Base-by-base conservation (phyloP, 2,113 vertebrate genomes). In the Chlamydotis undulata region DNA sequence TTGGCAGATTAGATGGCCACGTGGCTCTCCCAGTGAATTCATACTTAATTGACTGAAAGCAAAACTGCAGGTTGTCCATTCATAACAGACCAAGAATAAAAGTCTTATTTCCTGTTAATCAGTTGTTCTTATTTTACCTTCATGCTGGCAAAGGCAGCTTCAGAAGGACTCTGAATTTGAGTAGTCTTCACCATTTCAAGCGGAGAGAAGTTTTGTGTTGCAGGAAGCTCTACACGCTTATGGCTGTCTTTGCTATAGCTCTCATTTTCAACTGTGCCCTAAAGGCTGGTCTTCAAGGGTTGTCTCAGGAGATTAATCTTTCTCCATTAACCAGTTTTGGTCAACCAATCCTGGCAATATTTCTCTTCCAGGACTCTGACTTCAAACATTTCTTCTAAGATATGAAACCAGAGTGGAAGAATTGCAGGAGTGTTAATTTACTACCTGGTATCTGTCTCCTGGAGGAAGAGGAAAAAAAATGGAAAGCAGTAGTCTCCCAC, bases 401-500 rank as follows among this genome's bases (percentile, higher is more conserved):
- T 37, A 45, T 56, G 28, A 60, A 86, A 74, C 19, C 19, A 35
- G 64, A 35, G 29, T 55, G 18, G 33, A 86, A 87, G 82, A 69
- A 77, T 79, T 69, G 70, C 52, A 88, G 49, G 14, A 90, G 92
- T 71, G 87, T 89, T 96, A 35, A 89, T 91, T 95, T 96, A 92
- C 92, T 96, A 93, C 84, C 92, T 94, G 63, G 25, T 82, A 57
- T 56, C 67, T 77, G 71, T 69, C 82, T 78, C 73, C 81, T 61
- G 31, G 61, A 87, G 60, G 61, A 85, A 76, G 75, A 68, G 39
- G 11, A 57, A 61, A 91, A 90, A 90, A 87, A 87, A 17, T 77
- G 78, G 84, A 70, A 91, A 96, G 95, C 94, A 85, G 87, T 83
- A 83, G 80, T 64, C 67, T 85, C 93, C 97, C 98, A 96, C 98